Conservation (phyloP, 1,140 invertebrate genomes). For the Phenacoccus solenopsis region DNA sequence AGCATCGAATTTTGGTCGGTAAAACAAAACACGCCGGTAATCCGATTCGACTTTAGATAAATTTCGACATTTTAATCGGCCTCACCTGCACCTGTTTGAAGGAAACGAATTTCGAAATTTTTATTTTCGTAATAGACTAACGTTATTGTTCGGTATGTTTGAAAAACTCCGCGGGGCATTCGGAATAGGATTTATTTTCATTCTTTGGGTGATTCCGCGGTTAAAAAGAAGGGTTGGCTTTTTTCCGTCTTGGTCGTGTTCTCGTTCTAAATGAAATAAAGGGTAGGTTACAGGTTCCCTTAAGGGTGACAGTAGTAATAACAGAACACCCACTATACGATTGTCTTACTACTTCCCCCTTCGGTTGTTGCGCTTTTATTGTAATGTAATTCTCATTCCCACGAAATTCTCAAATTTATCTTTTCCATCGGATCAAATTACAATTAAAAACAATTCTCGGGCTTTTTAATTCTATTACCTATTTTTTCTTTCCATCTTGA, state of each 20-base stretch:
- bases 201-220: slow-evolving; percentile 11
- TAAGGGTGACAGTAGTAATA: slow-evolving; percentile 16
- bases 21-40: no score
- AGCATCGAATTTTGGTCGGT: no score
- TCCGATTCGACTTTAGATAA: no score
- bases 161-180: slow-evolving; percentile 12
- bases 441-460: slow-evolving; percentile 11
- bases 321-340: slow-evolving; percentile 17
- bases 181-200: slow-evolving; percentile 10
- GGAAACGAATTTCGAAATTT: slow-evolving; percentile 6
- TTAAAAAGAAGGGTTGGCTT: slow-evolving; percentile 16
- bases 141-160: slow-evolving; percentile 3
- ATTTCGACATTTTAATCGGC: background rate
- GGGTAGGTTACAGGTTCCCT: slow-evolving; percentile 11
- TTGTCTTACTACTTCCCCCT: slow-evolving; percentile 13
- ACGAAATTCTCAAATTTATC: slow-evolving; percentile 18
- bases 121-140: background rate
- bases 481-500: background rate
- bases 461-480: background rate
- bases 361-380: slow-evolving; percentile 14
- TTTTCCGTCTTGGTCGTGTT: background rate
- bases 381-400: slow-evolving; percentile 16
- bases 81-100: background rate
- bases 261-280: slow-evolving; percentile 13
- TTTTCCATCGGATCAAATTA: slow-evolving; percentile 11